Evolutionary conservation across 2,888 invertebrate genomes (phyloP).

Genomic region (Drosophila subsilvestris): DNA sequence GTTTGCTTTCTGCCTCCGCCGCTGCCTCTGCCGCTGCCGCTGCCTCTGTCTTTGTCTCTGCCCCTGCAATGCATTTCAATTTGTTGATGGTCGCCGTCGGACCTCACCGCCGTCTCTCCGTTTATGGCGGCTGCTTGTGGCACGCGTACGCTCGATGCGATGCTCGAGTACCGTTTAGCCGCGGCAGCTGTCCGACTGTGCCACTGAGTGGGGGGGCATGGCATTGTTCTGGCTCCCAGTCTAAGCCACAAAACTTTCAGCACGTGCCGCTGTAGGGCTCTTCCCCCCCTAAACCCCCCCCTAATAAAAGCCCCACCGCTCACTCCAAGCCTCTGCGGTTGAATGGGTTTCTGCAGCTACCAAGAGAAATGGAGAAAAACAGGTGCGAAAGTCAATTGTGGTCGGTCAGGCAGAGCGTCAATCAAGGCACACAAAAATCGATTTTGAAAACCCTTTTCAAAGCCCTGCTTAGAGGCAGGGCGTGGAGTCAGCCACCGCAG

Average conservation of each 20-base stretch:
- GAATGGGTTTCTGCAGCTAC: conserved; percentile 24
- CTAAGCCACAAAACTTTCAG: conserved; percentile 42
- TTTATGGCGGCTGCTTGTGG: conserved; percentile 34
- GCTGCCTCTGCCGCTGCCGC: too few relatives aligned
- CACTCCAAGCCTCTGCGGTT: conserved; percentile 47
- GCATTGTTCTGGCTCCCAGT: conserved; percentile 33
- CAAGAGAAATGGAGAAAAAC: conserved; percentile 19
- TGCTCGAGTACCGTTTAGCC: conserved; percentile 51
- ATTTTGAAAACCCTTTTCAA: conserved; percentile 55
- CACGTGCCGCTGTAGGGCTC: conserved; percentile 52
- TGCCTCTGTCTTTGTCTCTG: background rate
- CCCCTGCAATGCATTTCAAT: conserved; percentile 66
- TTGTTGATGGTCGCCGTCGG: conserved; percentile 40
- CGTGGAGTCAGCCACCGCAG: conserved; percentile 61
- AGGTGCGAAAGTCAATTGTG: conserved; percentile 75
- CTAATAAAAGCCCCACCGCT: conserved; percentile 1
- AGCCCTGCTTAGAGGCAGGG: background rate
- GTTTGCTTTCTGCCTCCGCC: conserved; percentile 18
- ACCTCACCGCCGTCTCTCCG: background rate
- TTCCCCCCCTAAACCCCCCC: conserved; percentile 7
- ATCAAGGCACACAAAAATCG: conserved; percentile 15
- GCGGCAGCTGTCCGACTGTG: conserved; percentile 34
- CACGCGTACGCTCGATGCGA: conserved; percentile 55
- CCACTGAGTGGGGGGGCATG: conserved; percentile 1
- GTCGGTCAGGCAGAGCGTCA: conserved; percentile 11